phyloP scores from a whole-genome alignment of 2,113 vertebrate species.

The Phaethon lepturus region DNA sequence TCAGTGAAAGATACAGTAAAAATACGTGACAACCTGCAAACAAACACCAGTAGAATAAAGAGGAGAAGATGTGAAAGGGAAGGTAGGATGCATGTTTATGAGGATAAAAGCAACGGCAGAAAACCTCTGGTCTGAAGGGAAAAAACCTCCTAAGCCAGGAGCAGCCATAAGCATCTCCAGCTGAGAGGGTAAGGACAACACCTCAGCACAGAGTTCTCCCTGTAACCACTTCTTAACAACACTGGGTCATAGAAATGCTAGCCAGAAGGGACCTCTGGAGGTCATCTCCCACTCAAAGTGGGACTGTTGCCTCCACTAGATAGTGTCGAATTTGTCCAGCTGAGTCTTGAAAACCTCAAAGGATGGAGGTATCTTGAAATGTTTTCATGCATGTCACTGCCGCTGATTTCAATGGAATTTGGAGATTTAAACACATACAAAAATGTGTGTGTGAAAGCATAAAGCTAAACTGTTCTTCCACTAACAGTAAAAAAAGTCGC shows the following conservation, averaged over 20 bases:
- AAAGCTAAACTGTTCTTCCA: neutral
- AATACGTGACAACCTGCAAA: neutral
- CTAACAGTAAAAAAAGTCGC: neutral
- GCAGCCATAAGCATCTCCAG: neutral
- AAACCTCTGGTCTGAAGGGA: neutral
- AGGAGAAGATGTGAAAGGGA: neutral
- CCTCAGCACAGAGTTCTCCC: neutral
- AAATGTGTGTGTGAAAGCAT: neutral
- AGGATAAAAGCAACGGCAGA: neutral
- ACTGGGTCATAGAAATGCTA: neutral
- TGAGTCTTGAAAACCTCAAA: neutral
- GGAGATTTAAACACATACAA: neutral
- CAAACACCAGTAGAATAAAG: neutral
- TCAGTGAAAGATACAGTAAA: neutral
- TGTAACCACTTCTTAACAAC: neutral
- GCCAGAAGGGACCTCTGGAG: neutral
- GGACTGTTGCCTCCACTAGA: neutral
- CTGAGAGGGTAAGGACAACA: neutral
- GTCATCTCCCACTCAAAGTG: neutral
- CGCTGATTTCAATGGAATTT: neutral
- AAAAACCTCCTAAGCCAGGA: neutral
- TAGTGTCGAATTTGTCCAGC: neutral
- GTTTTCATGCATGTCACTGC: neutral
- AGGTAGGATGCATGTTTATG: accelerated
- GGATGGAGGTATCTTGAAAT: accelerated